Conservation (phyloP, 2,888 invertebrate genomes). For the Parnassius apollo region DNA sequence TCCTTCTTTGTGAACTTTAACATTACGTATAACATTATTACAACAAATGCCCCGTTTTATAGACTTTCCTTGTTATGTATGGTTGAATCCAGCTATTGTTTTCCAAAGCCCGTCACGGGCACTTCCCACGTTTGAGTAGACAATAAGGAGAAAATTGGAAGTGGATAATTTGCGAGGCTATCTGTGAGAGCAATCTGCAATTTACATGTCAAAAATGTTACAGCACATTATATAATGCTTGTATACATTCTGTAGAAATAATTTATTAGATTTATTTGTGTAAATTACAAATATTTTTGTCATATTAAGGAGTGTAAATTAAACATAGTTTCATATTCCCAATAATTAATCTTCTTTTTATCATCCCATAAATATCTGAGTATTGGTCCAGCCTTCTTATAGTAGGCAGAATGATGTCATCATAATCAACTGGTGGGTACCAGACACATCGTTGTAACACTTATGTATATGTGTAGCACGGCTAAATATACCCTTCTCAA, state of each 20-base stretch:
- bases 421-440: no score
- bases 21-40: constrained; percentile 24
- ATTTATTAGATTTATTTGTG: no score
- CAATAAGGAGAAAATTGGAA: constrained; percentile 78
- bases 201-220: constrained; percentile 49
- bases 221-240: constrained; percentile 53
- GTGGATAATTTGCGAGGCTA: constrained; percentile 63
- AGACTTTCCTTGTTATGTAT: constrained; percentile 77
- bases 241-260: constrained; percentile 20
- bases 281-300: no score
- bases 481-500: no score
- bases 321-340: no score
- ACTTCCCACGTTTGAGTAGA: constrained; percentile 64
- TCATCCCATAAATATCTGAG: no score
- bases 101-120: constrained; percentile 61
- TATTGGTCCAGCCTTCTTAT: no score
- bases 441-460: no score
- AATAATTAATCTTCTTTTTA: no score
- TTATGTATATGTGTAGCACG: no score
- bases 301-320: no score
- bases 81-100: constrained; percentile 79
- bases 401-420: no score
- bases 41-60: constrained; percentile 56
- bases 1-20: constrained; percentile 23
- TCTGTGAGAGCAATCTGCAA: constrained; percentile 59